These are phyloP conservation scores for Cheilosia vernalis DNA, from an alignment of 2,888 invertebrate genomes.

Conservation along the genomic window DNA sequence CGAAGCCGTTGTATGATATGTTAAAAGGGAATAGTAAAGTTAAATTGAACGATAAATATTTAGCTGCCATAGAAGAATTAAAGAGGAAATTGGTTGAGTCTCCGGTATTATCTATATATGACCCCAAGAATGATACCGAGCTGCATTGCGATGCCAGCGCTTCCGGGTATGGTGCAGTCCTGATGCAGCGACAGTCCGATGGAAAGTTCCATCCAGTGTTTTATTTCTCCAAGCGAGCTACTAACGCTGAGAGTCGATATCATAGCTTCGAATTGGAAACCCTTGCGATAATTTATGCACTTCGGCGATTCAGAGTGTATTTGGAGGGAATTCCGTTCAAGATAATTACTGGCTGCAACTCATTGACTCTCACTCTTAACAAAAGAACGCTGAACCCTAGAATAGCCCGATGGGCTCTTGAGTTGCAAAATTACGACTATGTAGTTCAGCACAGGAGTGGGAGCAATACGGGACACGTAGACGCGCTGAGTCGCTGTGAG, in stretches of 20 bases:
- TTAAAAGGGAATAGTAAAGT: background rate
- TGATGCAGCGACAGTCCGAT: constrained; percentile 67
- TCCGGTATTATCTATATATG: too few relatives aligned
- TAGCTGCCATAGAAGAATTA: background rate
- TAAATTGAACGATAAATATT: background rate
- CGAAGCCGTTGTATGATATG: background rate
- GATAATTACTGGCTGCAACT: too few relatives aligned
- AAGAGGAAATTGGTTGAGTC: background rate
- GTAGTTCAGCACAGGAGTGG: too few relatives aligned
- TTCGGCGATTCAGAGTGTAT: too few relatives aligned
- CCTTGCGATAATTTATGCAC: constrained; percentile 77
- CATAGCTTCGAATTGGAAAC: constrained; percentile 59
- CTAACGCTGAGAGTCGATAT: constrained; percentile 72
- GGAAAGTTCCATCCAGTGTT: background rate
- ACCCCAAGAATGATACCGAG: background rate
- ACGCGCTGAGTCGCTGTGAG: too few relatives aligned
- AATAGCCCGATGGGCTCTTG: too few relatives aligned
- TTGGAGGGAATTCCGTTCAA: too few relatives aligned
- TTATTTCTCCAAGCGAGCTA: constrained; percentile 33
- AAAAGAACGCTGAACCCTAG: too few relatives aligned
- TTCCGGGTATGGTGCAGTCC: constrained; percentile 46
- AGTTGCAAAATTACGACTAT: too few relatives aligned
- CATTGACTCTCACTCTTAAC: too few relatives aligned
- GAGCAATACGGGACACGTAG: too few relatives aligned
- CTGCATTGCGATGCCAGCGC: background rate